Conservation (phyloP, 2,113 vertebrate genomes). For the Eublepharis macularius region DNA sequence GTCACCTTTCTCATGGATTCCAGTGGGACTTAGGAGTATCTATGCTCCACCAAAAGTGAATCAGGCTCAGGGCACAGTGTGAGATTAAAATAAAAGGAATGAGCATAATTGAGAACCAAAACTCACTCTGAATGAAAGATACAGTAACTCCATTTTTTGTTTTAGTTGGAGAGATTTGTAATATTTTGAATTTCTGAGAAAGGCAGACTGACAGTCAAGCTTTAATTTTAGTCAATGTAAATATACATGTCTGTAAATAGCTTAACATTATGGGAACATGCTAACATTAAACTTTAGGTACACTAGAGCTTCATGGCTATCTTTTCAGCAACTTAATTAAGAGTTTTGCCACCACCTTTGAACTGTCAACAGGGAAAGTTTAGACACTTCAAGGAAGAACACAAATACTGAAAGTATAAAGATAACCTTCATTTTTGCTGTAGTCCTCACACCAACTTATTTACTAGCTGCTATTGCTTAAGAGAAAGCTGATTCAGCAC, state of each 20-base stretch:
- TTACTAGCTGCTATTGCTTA: neutral
- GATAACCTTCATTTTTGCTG: neutral
- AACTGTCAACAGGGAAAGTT: accelerated
- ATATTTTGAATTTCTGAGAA: neutral
- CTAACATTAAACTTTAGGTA: neutral
- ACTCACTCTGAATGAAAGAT: neutral
- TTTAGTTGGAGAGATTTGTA: neutral
- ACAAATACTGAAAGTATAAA: neutral
- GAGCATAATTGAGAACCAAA: neutral
- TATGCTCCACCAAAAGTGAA: neutral
- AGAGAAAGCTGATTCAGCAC: neutral
- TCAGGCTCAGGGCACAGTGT: neutral
- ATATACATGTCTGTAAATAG: neutral
- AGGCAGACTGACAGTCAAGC: neutral
- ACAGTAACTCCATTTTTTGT: neutral
- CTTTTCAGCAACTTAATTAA: neutral
- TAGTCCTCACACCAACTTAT: neutral
- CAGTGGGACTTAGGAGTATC: neutral
- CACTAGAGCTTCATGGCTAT: neutral
- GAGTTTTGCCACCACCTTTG: neutral
- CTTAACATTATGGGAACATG: neutral
- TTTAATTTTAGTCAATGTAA: neutral
- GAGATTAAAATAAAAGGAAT: neutral
- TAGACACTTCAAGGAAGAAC: accelerated
- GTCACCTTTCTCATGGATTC: neutral